Base-by-base conservation (phyloP, 1,140 invertebrate genomes). In the Melanaphis sacchari region DNA sequence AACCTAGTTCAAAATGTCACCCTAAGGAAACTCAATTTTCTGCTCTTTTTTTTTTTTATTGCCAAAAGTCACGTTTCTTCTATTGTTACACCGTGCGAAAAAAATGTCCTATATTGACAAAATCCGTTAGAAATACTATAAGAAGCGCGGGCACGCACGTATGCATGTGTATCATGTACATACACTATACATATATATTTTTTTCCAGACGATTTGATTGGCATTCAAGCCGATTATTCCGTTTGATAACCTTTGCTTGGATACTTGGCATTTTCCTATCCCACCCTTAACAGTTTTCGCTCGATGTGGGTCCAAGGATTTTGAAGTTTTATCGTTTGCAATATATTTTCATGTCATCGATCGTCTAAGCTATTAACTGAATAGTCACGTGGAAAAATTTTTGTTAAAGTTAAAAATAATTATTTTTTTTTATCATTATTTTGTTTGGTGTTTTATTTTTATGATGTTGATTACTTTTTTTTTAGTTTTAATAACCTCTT, bases 141-240 rank as follows among this genome's bases (percentile, higher is more conserved):
- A 66, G 38, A 90, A 43, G 49, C 9, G 38, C 54, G 26, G 24
- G 89, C 26, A 24, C 24, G 52, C 9, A 92, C n/a, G 81, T 49
- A 43, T 82, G 81, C 46, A 49, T 22, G 24, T 41, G 22, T 49
- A 76, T n/a, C 59, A n/a, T n/a, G 59, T 76, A 92, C 81, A 90
- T 54, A 59, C 46, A 91, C n/a, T 66, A 76, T 82, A 82, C 24
- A 82, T 81, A 82, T 49, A 91, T 22, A 91, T 81, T 82, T 82
- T 49, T n/a, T 92, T 92, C 90, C 90, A 49, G 66, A 92, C 66
- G 66, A 92, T 92, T 92, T 92, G 66, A 92, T 92, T 92, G 90
- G 66, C n/a, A 92, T 92, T 82, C 90, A 92, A 82, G 90, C 66
- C 90, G 90, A 82, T 92, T 92, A 54, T 92, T 92, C 59, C 59